Percentiles rank a stretch among this genome's conserved stretches.
Conservation (phyloP, 2,113 vertebrate genomes). For the Nycticorax nycticorax region DNA sequence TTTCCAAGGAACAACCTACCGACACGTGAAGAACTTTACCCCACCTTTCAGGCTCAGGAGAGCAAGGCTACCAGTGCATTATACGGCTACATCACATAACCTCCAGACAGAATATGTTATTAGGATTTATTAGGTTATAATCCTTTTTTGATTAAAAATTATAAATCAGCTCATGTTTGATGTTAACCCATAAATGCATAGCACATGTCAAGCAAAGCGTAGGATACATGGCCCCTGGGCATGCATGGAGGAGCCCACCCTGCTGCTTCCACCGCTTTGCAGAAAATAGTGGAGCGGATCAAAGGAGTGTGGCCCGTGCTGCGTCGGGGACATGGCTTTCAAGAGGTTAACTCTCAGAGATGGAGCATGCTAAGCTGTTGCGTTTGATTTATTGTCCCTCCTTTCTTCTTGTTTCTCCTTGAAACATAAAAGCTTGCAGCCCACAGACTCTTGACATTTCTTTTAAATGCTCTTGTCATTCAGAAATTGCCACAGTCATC, state of each 20-base stretch:
- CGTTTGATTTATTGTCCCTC: conserved; percentile 64
- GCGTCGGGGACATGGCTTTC: background rate
- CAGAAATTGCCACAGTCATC: conserved; percentile 55
- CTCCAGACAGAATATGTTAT: conserved; percentile 39
- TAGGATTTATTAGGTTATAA: conserved; percentile 64
- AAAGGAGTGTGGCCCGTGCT: background rate
- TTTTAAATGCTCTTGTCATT: conserved; percentile 65
- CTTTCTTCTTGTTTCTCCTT: conserved; percentile 69
- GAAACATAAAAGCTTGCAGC: conserved; percentile 65
- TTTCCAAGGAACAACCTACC: background rate
- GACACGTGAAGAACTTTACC: background rate
- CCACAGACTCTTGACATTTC: conserved; percentile 68
- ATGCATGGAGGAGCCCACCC: background rate
- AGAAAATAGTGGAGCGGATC: conserved; percentile 22
- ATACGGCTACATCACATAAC: background rate
- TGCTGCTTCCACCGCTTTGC: background rate
- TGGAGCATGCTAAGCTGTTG: conserved; percentile 45
- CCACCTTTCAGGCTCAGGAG: background rate
- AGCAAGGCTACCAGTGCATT: background rate
- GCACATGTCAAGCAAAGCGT: conserved; percentile 29
- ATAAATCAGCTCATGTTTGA: conserved; percentile 63
- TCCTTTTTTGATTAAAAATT: conserved; percentile 70
- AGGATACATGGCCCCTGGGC: background rate
- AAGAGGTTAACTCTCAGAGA: conserved; percentile 61
- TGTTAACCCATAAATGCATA: conserved; percentile 57